Conservation (phyloP, 2,888 invertebrate species). For the Deilephila porcellus region DNA sequence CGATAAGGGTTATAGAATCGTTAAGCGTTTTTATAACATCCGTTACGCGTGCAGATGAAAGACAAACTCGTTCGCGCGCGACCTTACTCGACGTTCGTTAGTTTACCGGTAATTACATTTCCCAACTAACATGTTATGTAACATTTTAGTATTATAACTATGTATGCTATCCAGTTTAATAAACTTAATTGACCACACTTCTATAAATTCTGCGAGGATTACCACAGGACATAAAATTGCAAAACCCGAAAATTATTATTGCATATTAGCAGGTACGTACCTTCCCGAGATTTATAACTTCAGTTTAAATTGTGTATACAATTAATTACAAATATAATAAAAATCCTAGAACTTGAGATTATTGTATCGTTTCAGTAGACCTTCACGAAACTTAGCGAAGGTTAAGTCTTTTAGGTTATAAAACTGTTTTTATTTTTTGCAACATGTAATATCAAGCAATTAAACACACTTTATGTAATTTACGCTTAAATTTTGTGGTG, state of each 20-base stretch:
- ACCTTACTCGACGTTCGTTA: constrained; percentile 45
- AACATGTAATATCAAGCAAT: not conserved
- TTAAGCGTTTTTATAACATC: constrained; percentile 30
- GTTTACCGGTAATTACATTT: constrained; percentile 46
- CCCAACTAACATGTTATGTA: constrained; percentile 41
- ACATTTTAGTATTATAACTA: constrained; percentile 28
- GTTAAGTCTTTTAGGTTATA: not conserved
- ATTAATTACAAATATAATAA: not conserved
- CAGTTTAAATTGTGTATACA: not conserved
- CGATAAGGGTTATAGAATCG: constrained; percentile 17
- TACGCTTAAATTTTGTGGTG: too few relatives aligned
- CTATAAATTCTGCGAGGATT: too few relatives aligned
- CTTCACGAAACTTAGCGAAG: not conserved
- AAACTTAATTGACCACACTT: not conserved
- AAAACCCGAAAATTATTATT: too few relatives aligned
- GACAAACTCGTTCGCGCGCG: constrained; percentile 40
- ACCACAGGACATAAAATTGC: too few relatives aligned
- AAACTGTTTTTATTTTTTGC: not conserved
- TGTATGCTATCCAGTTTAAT: not conserved
- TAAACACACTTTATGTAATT: too few relatives aligned
- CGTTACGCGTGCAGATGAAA: constrained; percentile 18
- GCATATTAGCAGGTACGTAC: constrained; percentile 1
- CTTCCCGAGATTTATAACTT: not conserved
- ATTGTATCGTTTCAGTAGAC: not conserved
- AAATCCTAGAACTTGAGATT: not conserved